Evolutionary conservation across 2,797 vertebrate species (phyloP).

Genomic region (Coluber constrictor): DNA sequence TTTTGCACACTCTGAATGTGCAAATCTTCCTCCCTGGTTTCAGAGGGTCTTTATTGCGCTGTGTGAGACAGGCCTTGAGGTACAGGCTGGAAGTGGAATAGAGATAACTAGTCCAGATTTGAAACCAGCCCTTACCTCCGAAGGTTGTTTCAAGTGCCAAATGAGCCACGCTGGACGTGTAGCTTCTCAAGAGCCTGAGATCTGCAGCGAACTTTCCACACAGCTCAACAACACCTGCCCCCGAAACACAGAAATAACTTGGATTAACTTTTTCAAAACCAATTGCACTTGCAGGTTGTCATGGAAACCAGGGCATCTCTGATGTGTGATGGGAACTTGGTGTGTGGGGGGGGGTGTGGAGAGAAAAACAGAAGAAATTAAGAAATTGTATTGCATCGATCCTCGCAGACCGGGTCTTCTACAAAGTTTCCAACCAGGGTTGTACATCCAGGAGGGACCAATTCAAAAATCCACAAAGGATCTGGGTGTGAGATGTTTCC

Average conservation of each 20-base stretch:
- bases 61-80: neutral
- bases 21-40: neutral
- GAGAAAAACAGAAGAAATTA: neutral
- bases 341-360: neutral
- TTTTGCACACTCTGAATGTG: neutral
- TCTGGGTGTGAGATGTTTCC: neutral
- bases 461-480: neutral
- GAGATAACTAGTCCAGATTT: neutral
- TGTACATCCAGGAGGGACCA: neutral
- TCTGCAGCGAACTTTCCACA: neutral
- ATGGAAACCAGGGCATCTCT: neutral
- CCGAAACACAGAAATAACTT: neutral
- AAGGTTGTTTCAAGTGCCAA: neutral
- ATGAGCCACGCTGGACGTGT: neutral
- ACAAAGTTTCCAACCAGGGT: neutral
- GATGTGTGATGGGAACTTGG: neutral
- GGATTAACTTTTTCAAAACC: neutral
- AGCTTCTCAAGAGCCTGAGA: neutral
- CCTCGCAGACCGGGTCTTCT: neutral
- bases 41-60: neutral
- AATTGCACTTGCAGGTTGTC: neutral
- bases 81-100: neutral
- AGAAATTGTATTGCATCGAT: neutral
- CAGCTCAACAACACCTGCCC: neutral
- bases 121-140: neutral